Conservation (phyloP, 2,113 vertebrate species). For the Leuciscus idus region DNA sequence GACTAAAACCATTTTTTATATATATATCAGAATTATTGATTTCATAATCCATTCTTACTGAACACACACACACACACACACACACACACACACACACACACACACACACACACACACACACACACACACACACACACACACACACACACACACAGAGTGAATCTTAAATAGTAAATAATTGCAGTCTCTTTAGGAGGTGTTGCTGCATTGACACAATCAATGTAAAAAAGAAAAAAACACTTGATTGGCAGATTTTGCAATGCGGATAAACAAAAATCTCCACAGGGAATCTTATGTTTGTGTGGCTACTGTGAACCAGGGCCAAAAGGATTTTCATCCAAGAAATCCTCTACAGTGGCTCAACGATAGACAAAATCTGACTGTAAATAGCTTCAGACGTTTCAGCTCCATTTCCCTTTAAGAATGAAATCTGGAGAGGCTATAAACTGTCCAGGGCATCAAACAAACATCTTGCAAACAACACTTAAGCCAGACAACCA, state of each 20-base stretch:
- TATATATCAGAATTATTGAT: neutral
- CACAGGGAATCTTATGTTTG: slow-evolving; percentile 25
- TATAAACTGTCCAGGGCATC: neutral
- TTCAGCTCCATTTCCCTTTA: neutral
- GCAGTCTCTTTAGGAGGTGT: slow-evolving; percentile 5
- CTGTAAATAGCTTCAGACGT: slow-evolving; percentile 15
- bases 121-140: neutral
- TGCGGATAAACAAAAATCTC: slow-evolving; percentile 29
- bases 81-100: neutral
- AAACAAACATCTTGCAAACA: neutral
- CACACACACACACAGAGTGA: neutral
- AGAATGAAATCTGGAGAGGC: slow-evolving; percentile 1
- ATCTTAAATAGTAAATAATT: slow-evolving; percentile 11
- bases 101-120: neutral
- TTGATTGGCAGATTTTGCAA: slow-evolving; percentile 33
- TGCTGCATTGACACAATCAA: slow-evolving; percentile 19
- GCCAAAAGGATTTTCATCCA: slow-evolving; percentile 11
- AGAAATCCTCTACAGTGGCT: neutral
- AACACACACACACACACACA: neutral
- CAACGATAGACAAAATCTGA: neutral
- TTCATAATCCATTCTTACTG: neutral
- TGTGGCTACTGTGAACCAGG: neutral
- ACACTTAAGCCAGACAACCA: neutral
- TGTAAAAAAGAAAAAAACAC: slow-evolving; percentile 1
- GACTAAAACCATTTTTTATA: slow-evolving; percentile 31